Evolutionary conservation across 92 coral and sea anemone genomes (phyloP), one percentile per base, ranked within the genome.

Genomic region (Isaurus tuberculatus): DNA sequence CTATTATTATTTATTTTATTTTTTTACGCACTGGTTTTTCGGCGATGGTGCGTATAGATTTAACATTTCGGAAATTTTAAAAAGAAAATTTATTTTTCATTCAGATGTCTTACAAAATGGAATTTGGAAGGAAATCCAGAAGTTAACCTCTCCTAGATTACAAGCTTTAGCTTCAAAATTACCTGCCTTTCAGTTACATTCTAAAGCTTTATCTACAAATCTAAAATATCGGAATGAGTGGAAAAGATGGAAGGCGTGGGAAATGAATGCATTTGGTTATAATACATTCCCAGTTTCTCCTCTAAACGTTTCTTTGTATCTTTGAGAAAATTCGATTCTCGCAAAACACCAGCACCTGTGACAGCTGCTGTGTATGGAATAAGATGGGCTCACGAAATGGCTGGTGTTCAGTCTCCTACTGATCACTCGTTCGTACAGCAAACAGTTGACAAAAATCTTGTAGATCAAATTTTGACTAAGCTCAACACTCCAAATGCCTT

Each of bases 371-470:
- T 25, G 86, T 81, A 19, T 58, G 64, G 60, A 40, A 51, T 48
- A 40, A 83, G 61, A 53, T 83, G 27, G 31, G 26, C 65, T 49
- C 86, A 19, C 8, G 70, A 66, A 28, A 61, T 80, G 10, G 66
- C 31, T 32, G 17, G 19, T 51, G 60, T 51, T 51, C 3, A 13
- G 60, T 51, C n/a, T 20, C 78, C 86, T n/a, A 69, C 79, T 9
- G 79, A 83, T 11, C 79, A 70, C 46, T 30, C 74, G 31, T 46
- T 83, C 49, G 79, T 83, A 29, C 37, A 30, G 5, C 79, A 83
- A 70, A 69, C 74, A 70, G 51, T 83, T 13, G 65, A 58, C 2
- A 58, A n/a, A 20, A 7, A 20, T n/a, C 26, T 34, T 2, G 51
- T 69, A 25, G 31, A 69, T 69, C 19, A 2, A 4, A 69, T 69